Evolutionary conservation across 2,888 invertebrate species (phyloP).

Genomic region (Andrena camellia): DNA sequence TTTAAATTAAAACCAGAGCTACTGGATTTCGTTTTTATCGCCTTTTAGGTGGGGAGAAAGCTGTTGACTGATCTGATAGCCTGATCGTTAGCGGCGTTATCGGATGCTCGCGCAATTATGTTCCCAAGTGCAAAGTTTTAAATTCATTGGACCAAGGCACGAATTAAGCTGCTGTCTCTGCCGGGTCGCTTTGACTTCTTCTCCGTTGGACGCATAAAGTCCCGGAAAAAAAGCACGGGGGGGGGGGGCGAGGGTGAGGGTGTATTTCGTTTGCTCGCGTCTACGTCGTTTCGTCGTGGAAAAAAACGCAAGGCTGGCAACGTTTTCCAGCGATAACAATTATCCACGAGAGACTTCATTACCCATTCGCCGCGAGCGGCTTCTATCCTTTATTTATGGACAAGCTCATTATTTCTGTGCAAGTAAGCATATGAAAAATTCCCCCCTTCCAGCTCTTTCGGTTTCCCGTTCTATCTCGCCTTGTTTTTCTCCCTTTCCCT

Average conservation of each 20-base stretch:
- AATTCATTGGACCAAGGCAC: no score
- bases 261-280: constrained; percentile 61
- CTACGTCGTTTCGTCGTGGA: constrained; percentile 69
- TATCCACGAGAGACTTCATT: constrained; percentile 84
- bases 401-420: constrained; percentile 85
- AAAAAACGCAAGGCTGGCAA: constrained; percentile 74
- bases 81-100: no score
- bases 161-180: no score
- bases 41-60: no score
- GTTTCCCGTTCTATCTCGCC: constrained; percentile 42
- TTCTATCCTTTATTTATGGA: constrained; percentile 84
- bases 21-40: no score
- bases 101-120: no score
- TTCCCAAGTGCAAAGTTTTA: no score
- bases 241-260: not conserved
- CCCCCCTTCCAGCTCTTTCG: constrained; percentile 66
- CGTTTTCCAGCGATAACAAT: constrained; percentile 82
- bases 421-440: constrained; percentile 85
- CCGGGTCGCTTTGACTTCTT: constrained; percentile 18
- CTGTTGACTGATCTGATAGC: no score
- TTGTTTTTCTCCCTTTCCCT: constrained; percentile 27
- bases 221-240: constrained; percentile 15
- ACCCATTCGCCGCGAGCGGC: constrained; percentile 81
- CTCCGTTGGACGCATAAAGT: not conserved
- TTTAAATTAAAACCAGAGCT: no score